A percentile compares a stretch with the other conserved stretches of the same genome.
Conservation (phyloP, 2,113 vertebrate genomes). For the cat (Felis catus) region DNA sequence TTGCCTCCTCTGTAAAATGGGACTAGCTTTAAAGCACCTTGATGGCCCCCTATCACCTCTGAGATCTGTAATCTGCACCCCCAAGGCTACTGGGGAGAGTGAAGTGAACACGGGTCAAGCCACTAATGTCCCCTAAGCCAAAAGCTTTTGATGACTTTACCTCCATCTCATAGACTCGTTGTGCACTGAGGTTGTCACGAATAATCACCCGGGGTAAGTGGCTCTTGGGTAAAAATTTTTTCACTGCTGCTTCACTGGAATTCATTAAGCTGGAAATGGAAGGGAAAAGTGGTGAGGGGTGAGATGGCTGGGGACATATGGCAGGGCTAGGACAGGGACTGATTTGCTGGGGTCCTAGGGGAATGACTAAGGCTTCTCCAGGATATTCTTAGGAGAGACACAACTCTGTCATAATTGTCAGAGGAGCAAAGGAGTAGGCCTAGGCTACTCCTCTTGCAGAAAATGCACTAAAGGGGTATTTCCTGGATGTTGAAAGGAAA, state of each 20-base stretch:
- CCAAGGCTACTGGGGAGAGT: background rate
- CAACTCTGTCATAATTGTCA: background rate
- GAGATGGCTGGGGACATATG: background rate
- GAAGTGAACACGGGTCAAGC: background rate
- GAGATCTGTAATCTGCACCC: background rate
- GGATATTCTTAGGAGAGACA: background rate
- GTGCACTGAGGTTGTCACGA: background rate
- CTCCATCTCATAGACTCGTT: constrained; percentile 76
- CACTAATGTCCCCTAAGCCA: background rate
- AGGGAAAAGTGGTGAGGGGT: background rate
- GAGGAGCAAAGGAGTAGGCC: background rate
- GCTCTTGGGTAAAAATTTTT: constrained; percentile 49
- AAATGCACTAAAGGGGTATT: background rate
- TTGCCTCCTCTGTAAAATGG: background rate
- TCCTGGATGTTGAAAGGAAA: background rate
- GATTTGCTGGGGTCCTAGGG: background rate
- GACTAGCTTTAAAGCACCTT: background rate
- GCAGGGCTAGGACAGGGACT: background rate
- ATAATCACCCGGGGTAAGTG: constrained; percentile 39
- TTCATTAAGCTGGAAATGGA: constrained; percentile 17
- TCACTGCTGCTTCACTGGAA: constrained; percentile 23
- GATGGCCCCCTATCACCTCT: background rate
- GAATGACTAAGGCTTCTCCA: background rate
- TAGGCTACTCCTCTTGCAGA: background rate
- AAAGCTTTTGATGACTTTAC: constrained; percentile 66